Evolutionary conservation across 2,888 invertebrate species (phyloP), one percentile per base, ranked within the genome.

Genomic region (Silvanus unidentatus): DNA sequence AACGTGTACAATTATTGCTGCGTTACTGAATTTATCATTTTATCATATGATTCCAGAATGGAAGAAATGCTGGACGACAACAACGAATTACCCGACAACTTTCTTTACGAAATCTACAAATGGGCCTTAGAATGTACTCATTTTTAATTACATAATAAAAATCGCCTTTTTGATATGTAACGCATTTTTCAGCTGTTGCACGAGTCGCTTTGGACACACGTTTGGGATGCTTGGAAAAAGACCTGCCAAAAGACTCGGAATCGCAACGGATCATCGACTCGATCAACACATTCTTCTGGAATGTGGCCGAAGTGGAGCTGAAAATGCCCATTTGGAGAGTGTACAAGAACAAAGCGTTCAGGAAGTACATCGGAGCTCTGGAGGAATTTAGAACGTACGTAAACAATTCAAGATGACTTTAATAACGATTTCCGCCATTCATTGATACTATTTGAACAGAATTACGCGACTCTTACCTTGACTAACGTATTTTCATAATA

Each of bases 111-210:
- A 68, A 76, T 87, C 45, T 82, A 84, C 69, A 85, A 85, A 74
- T 89, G 88, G 88, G 84, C 86, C 13, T 73, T 89, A 46, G 88
- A 89, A 75, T 87, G 88, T 84, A 76, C 81, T 80, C 16, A n/a
- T 47, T 27, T 41, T 12, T n/a, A 16, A 4, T 9, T 32, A 32
- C n/a, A n/a, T n/a, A n/a, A n/a, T n/a, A 12, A 3, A 32, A 32
- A 32, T 32, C n/a, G 4, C 3, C 32, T 8, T 12, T 32, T 32
- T 5, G 10, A 32, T 32, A 9, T 11, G n/a, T 22, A n/a, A n/a
- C n/a, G n/a, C 8, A 8, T 34, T 48, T 68, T 69, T 47, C 65
- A 88, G 88, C 89, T 54, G 88, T 91, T 1, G 88, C 86, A 12
- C 77, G 83, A 54, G 88, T 90, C 63, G 85, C 90, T 2, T 73